Evolutionary conservation across 2,113 vertebrate genomes (phyloP).

Genomic region (Syrmaticus mikado): DNA sequence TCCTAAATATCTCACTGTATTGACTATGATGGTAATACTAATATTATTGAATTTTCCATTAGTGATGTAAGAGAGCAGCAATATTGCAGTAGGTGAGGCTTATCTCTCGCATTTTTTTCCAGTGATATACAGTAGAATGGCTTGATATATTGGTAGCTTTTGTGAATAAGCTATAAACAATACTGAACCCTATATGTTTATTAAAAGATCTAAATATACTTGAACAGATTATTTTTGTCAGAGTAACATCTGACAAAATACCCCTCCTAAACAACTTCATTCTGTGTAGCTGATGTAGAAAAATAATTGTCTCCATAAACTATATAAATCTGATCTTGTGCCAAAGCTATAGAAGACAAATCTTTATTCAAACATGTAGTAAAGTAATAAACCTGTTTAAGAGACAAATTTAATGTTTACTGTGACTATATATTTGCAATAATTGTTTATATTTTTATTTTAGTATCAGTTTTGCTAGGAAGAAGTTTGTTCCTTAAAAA

Average conservation of each 20-base stretch:
- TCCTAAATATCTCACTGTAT: background rate
- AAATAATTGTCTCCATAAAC: slow-evolving; percentile 74
- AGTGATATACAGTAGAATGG: background rate
- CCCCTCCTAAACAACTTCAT: slow-evolving; percentile 39
- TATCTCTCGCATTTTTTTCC: slow-evolving; percentile 41
- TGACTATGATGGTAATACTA: background rate
- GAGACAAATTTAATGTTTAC: slow-evolving; percentile 75
- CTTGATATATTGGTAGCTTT: slow-evolving; percentile 66
- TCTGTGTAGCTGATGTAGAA: slow-evolving; percentile 43
- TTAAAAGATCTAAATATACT: slow-evolving; percentile 64
- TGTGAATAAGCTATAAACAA: slow-evolving; percentile 63
- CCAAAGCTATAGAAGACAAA: slow-evolving; percentile 77
- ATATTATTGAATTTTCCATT: background rate
- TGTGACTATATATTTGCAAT: slow-evolving; percentile 75
- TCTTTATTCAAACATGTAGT: slow-evolving; percentile 70
- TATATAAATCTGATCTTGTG: slow-evolving; percentile 76
- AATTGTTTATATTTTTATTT: slow-evolving; percentile 82
- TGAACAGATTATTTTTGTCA: slow-evolving; percentile 49
- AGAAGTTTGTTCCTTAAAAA: slow-evolving; percentile 44
- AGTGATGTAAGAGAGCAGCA: background rate
- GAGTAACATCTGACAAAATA: slow-evolving; percentile 43
- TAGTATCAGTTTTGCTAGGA: slow-evolving; percentile 63
- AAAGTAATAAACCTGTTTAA: slow-evolving; percentile 80
- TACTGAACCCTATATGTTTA: slow-evolving; percentile 1
- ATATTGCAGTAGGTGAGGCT: background rate